Conservation (phyloP, 23 tunicate genomes). For the Trididemnum miniatum region DNA sequence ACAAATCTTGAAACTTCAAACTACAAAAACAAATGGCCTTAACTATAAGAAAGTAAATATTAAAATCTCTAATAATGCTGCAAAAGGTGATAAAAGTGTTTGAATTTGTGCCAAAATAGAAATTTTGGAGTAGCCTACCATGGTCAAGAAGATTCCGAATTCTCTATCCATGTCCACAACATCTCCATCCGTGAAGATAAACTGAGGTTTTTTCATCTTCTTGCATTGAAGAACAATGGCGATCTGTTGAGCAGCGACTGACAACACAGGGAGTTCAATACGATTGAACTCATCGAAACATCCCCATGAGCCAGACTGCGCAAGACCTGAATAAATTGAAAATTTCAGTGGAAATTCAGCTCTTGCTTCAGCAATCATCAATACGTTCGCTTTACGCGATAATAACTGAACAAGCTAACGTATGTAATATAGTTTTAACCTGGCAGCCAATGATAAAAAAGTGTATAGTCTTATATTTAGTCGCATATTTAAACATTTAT, state of each 20-base stretch:
- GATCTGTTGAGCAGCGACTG: constrained; percentile 99
- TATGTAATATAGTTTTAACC: no score
- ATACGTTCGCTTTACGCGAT: no score
- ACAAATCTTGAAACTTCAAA: no score
- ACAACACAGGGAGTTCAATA: constrained; percentile 98
- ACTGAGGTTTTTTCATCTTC: constrained; percentile 99
- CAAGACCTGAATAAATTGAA: constrained; percentile 55
- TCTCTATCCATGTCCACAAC: constrained; percentile 90
- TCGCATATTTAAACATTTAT: no score
- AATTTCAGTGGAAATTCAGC: no score
- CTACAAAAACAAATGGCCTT: not conserved
- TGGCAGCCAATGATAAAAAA: no score
- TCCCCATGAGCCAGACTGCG: constrained; percentile 99
- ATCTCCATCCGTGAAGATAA: constrained; percentile 99
- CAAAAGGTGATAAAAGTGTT: no score
- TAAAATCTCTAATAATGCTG: not conserved
- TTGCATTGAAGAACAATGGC: constrained; percentile 98
- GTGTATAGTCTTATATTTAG: no score
- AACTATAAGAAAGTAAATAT: not conserved
- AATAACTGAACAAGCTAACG: no score
- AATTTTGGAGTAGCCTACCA: constrained; percentile 36
- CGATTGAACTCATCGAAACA: constrained; percentile 99
- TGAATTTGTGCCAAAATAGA: no score
- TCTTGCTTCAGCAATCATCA: no score
- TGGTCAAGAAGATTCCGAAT: constrained; percentile 97